Base-by-base conservation (phyloP, 2,113 vertebrate genomes). In the Protomyctophum bolini region DNA sequence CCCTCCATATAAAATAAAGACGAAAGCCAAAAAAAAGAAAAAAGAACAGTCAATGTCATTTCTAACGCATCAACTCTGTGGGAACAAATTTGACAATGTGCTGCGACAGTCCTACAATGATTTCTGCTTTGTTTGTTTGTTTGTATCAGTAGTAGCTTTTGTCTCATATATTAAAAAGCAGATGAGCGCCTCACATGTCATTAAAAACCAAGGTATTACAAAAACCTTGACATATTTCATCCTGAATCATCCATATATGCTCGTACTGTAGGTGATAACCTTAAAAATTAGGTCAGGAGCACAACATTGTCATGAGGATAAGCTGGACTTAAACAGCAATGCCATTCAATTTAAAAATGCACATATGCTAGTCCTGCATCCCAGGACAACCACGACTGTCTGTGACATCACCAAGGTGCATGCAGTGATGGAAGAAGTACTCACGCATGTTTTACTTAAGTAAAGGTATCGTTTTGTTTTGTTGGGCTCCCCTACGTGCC, bases 251-350 rank as follows among this genome's bases (percentile, higher is more conserved):
- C 79, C 77, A 82, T 84, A 73, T 72, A 72, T 75, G 82, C 75
- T 80, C 64, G 5, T 41, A 41, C 33, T 41, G 33, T 49, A 65
- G 66, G 64, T 64, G 58, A 45, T 76, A 76, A 79, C n/a, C 33
- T 58, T 70, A 73, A 62, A 83, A 90, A 83, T 84, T 11, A 86
- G 88, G 86, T 89, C 87, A 86, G 21, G 21, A 21, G 45, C 52
- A 41, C 73, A 59, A 75, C 66, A 3, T 56, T 83, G 77, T 83
- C 63, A 83, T 82, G 80, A 79, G 66, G 68, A 89, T 87, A 75
- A 86, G 80, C 78, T 14, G 74, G 76, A 75, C 72, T 82, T 84
- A 60, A 83, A 84, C 61, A 80, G 73, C 70, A 85, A 33, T 55
- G 49, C 57, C 10, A 11, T 41, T 60, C 33, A 6, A 58, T 82